These are phyloP conservation scores for Hucho hucho DNA, from an alignment of 2,113 vertebrate genomes.

Conservation along the genomic window DNA sequence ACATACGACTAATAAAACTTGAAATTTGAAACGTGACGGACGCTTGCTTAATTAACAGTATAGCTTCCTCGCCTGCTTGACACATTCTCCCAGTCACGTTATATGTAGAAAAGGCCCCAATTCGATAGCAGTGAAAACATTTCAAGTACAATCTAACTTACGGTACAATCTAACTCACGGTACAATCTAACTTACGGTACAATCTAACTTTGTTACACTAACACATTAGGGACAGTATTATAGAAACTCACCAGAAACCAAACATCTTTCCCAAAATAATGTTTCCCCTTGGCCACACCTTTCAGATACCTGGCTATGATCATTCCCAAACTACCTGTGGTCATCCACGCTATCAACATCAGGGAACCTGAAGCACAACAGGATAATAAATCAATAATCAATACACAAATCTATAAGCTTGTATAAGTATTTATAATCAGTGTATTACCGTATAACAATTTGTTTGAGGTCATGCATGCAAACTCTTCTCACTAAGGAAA, in stretches of 20 bases:
- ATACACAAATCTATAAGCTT: background rate
- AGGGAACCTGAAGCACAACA: slow-evolving; percentile 66
- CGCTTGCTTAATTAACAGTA: too few relatives aligned
- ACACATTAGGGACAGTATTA: too few relatives aligned
- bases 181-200: background rate
- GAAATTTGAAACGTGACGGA: too few relatives aligned
- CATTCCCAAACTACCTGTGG: slow-evolving; percentile 74
- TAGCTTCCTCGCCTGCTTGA: too few relatives aligned
- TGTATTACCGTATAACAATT: background rate
- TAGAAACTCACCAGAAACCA: slow-evolving; percentile 76
- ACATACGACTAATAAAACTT: too few relatives aligned
- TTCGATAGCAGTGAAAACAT: too few relatives aligned
- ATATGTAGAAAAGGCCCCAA: too few relatives aligned
- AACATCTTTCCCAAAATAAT: slow-evolving; percentile 62
- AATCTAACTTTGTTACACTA: too few relatives aligned
- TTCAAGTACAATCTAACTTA: too few relatives aligned
- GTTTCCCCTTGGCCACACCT: slow-evolving; percentile 23
- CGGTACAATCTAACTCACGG: background rate
- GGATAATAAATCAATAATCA: background rate
- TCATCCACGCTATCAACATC: slow-evolving; percentile 82
- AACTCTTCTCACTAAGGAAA: background rate
- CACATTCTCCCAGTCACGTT: too few relatives aligned
- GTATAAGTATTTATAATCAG: background rate
- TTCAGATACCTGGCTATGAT: slow-evolving; percentile 73
- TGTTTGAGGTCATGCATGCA: background rate